Base-by-base conservation (phyloP, 1,140 invertebrate genomes). In the Papilio polytes region DNA sequence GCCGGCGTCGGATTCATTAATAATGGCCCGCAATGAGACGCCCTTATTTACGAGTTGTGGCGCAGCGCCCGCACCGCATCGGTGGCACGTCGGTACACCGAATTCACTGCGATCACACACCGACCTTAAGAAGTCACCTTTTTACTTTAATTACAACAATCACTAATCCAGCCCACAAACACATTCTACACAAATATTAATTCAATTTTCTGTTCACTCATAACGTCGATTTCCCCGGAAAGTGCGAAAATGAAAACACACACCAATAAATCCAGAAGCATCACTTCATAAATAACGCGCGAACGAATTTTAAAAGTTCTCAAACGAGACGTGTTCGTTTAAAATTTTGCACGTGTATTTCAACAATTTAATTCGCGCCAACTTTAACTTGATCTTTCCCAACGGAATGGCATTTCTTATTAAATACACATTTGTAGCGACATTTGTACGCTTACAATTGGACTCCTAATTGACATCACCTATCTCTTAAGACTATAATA, bases 21-120 rank as follows among this genome's bases (percentile, higher is more conserved):
- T 94, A 94, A 95, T 94, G 91, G 89, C 86, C 89, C 88, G 87
- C 92, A 94, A 93, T 92, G 92, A 95, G 91, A 92, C 90, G 91
- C 89, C 92, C 88, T 94, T 95, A 95, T 94, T 95, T 94, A 95
- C 92, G 92, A 92, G 89, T 88, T 90, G 87, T 87, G 91, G 89
- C 86, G 22, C 74, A 46, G 46, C n/a, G 44, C 41, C 46, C 41
- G 74, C 74, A 76, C 74, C 44, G 74, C 46, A 48, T 15, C 46
- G 46, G 18, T 48, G 41, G 41, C 41, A 73, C 36, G 10, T 15
- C 44, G 46, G 41, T 9, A 48, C 44, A 15, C 46, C 22, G 10
- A 76, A 53, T 26, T 12, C 44, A 20, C 20, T 53, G 44, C 44
- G n/a, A 74, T 74, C 73, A 51, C 73, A 46, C 44, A 6, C 10